Percentiles rank a stretch among this genome's conserved stretches.
These are phyloP conservation scores for Rhegmatorhina hoffmannsi DNA, from an alignment of 2,113 vertebrate genomes.

Conservation along the genomic window DNA sequence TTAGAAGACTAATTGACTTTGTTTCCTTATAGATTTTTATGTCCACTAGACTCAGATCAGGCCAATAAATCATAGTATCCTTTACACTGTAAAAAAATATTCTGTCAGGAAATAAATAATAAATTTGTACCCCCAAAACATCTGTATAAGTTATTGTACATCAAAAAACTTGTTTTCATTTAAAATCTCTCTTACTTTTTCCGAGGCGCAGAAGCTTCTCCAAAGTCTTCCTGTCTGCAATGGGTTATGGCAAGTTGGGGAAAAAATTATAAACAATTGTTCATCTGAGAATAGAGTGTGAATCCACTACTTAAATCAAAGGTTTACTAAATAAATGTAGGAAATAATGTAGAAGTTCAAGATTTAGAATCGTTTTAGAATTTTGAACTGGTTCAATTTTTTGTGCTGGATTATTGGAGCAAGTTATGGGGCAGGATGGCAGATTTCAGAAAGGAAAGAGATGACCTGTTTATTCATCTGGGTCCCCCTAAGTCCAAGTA, in stretches of 20 bases:
- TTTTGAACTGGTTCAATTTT: slow-evolving; percentile 16
- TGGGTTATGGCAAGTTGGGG: neutral
- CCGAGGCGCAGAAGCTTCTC: neutral
- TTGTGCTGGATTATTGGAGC: neutral
- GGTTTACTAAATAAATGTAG: slow-evolving; percentile 12
- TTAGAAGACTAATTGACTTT: neutral
- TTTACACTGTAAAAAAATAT: neutral
- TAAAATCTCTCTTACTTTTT: neutral
- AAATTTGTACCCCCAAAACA: neutral
- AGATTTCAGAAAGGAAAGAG: neutral
- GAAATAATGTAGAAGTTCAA: neutral
- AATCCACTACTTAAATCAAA: slow-evolving; percentile 42
- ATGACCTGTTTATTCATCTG: slow-evolving; percentile 58
- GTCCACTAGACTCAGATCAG: neutral
- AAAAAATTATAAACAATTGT: neutral
- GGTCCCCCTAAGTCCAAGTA: slow-evolving; percentile 48
- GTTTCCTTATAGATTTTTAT: slow-evolving; percentile 16
- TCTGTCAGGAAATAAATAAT: slow-evolving; percentile 5
- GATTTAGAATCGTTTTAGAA: slow-evolving; percentile 25
- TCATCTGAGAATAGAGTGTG: slow-evolving; percentile 36
- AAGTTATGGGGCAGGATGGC: neutral
- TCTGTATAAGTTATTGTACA: neutral
- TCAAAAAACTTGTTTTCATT: neutral
- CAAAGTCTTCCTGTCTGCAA: neutral
- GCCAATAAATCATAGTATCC: neutral